Base-by-base conservation (phyloP, 2,797 vertebrate genomes). In the Manis pentadactyla region DNA sequence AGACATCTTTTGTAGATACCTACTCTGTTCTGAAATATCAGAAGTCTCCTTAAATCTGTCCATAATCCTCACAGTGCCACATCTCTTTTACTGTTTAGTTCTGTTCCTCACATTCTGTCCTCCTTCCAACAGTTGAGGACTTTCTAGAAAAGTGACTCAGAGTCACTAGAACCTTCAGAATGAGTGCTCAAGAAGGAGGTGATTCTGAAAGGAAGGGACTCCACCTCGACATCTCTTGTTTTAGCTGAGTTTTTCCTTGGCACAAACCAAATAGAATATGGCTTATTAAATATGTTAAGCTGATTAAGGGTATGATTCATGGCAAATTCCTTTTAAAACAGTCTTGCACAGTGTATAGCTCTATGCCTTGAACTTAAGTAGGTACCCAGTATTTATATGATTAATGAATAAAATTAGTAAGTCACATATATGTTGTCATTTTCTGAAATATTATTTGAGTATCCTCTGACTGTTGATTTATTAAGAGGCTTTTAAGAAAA, bases 231-330 rank as follows among this genome's bases (percentile, higher is more conserved):
- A 21, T 53, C 61, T 94, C 94, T 74, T 63, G 15, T 49, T 77
- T 89, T 53, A 84, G 42, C 81, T 59, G 37, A 46, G 21, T 19
- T 63, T 93, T 90, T 71, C 34, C 31, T 73, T 77, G 53, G 29
- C n/a, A 51, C 42, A 82, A 88, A 66, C 57, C 85, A 93, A 61
- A 25, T 83, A 37, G 57, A 95, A 59, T 42, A 27, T 90, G 75
- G 53, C 55, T 84, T 90, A 90, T 61, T 88, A 59, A 90, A 92
- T 95, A n/a, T 23, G 85, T 6, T 85, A 90, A 90, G 25, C 39
- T 69, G 31, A 94, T 57, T 61, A 75, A 79, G 31, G 17, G 14
- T 37, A 49, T 11, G 63, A 46, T 55, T 95, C 49, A 39, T 29
- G 34, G 89, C 39, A 91, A 55, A 77, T 81, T 93, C 13, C 27